These are phyloP conservation scores for Sebastes diaconus DNA, from an alignment of 2,797 vertebrate genomes.

Conservation along the genomic window DNA sequence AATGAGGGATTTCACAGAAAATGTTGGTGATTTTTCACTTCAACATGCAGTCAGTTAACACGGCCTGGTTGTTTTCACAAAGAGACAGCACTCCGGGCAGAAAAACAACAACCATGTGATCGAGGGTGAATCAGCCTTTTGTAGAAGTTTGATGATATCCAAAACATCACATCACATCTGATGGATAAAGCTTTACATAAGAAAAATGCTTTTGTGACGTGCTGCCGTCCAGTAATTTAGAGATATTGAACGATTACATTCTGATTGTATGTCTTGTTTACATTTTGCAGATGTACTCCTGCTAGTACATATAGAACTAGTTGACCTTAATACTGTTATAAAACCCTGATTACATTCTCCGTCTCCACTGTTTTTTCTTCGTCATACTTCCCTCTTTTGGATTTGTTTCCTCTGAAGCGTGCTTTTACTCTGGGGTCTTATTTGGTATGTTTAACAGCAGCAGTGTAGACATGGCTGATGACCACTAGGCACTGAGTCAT, in stretches of 20 bases:
- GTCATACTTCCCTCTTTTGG: not conserved
- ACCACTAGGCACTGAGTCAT: constrained; percentile 8
- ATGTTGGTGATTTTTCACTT: not conserved
- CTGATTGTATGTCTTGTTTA: not conserved
- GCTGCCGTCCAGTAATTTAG: not conserved
- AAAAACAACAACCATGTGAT: not conserved
- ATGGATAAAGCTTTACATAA: not conserved
- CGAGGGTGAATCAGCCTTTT: not conserved
- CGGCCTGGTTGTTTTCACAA: not conserved
- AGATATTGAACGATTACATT: not conserved
- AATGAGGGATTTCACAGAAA: not conserved
- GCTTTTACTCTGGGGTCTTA: not conserved
- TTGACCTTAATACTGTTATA: constrained; percentile 7
- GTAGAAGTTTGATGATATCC: not conserved
- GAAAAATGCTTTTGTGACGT: not conserved
- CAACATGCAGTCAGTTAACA: not conserved
- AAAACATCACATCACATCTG: not conserved
- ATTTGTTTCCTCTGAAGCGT: not conserved
- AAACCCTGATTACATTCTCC: not conserved
- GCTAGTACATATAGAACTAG: not conserved
- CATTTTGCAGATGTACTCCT: not conserved
- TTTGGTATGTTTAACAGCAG: not conserved
- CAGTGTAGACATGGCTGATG: not conserved
- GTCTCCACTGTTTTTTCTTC: not conserved
- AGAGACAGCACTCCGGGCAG: not conserved